A percentile compares a stretch with the other conserved stretches of the same genome.
Conservation (phyloP, 2,888 invertebrate genomes). For the Hydraecia micacea region DNA sequence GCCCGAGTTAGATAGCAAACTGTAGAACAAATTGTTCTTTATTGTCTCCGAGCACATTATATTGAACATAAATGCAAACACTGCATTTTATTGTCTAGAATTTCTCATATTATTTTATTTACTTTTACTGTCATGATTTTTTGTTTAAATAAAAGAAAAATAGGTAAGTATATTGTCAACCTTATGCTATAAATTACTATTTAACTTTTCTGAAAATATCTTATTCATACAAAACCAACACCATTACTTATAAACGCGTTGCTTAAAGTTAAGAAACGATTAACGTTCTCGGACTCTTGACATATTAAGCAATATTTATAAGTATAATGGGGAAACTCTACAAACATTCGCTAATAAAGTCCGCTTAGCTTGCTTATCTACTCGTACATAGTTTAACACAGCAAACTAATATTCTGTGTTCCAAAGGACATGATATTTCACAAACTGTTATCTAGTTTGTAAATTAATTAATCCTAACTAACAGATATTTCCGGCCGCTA, state of each 20-base stretch:
- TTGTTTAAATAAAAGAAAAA: not conserved
- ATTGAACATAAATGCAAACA: conserved; percentile 5
- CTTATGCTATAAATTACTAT: not conserved
- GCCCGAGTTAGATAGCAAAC: not conserved
- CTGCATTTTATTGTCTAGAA: not conserved
- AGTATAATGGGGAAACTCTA: not conserved
- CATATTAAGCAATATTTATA: not conserved
- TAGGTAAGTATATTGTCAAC: not conserved
- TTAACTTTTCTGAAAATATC: no score
- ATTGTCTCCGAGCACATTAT: not conserved
- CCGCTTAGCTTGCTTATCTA: not conserved
- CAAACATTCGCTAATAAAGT: not conserved
- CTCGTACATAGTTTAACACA: not conserved
- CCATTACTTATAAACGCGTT: no score
- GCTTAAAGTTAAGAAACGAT: not conserved
- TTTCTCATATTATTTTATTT: not conserved
- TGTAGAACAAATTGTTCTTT: not conserved
- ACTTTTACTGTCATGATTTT: not conserved
- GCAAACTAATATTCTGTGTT: not conserved
- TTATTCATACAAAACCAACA: no score
- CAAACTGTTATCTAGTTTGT: conserved; percentile 29
- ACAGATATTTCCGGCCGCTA: conserved; percentile 32
- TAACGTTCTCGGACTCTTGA: not conserved
- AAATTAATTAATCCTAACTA: conserved; percentile 36
- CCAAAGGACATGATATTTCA: conserved; percentile 38